A percentile compares a stretch with the other conserved stretches of the same genome.
Conservation (phyloP, 2,888 invertebrate species). For the Malacosoma neustria region DNA sequence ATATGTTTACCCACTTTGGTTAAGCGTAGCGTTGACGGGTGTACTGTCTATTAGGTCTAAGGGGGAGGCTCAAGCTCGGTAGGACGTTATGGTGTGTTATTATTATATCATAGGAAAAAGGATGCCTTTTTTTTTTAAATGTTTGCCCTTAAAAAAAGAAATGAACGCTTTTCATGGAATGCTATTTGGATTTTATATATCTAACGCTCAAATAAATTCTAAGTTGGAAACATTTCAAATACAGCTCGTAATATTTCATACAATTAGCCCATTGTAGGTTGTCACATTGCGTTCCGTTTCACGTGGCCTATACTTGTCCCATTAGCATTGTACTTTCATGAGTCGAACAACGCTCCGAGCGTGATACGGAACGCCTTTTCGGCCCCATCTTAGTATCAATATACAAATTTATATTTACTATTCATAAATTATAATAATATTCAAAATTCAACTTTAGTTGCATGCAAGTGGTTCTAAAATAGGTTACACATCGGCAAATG, state of each 20-base stretch:
- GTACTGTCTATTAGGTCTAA: too few species aligned
- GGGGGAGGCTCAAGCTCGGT: too few species aligned
- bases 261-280: conserved; percentile 34
- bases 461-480: not conserved
- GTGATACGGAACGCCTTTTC: conserved; percentile 58
- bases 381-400: conserved; percentile 25
- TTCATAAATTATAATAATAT: conserved; percentile 3
- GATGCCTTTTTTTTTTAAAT: too few species aligned
- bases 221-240: too few species aligned
- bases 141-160: too few species aligned
- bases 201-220: too few species aligned
- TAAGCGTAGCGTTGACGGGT: too few species aligned
- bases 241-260: conserved; percentile 11
- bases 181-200: too few species aligned
- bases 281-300: conserved; percentile 47
- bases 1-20: too few species aligned
- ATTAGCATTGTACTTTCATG: conserved; percentile 49
- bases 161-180: too few species aligned
- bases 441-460: conserved; percentile 3
- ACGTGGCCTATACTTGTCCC: conserved; percentile 42
- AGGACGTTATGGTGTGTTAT: too few species aligned
- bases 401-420: conserved; percentile 16
- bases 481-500: not conserved
- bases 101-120: too few species aligned
- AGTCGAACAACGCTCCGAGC: conserved; percentile 32